phyloP scores from a whole-genome alignment of 2,888 invertebrate genomes.

The Cotesia congregata region DNA sequence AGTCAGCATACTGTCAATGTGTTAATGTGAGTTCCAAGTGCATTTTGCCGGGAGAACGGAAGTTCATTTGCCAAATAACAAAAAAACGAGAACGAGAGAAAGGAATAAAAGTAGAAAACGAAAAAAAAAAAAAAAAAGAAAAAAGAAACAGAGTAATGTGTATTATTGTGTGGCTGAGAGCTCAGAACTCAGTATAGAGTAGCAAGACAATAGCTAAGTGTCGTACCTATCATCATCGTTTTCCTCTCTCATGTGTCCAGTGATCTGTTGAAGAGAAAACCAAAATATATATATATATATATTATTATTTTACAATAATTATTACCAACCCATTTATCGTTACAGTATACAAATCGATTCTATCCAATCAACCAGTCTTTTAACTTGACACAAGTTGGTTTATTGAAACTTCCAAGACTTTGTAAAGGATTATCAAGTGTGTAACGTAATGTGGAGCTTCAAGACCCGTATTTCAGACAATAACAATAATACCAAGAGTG shows the following conservation, averaged over 20 bases:
- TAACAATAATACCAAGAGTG: background rate
- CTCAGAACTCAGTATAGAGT: background rate
- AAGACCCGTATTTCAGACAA: background rate
- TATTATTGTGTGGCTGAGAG: background rate
- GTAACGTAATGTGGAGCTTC: background rate
- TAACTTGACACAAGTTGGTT: background rate
- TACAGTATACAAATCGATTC: background rate
- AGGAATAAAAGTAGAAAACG: background rate
- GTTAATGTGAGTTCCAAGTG: conserved; percentile 30
- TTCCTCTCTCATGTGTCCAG: background rate
- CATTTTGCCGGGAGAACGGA: conserved; percentile 23
- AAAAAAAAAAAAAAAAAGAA: background rate
- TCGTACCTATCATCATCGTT: background rate
- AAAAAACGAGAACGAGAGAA: conserved; percentile 1
- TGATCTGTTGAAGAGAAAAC: background rate
- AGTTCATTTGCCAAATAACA: conserved; percentile 26
- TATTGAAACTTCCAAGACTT: background rate
- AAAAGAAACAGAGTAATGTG: background rate
- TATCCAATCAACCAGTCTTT: background rate
- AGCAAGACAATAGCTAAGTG: background rate
- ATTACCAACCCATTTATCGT: background rate
- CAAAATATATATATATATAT: background rate
- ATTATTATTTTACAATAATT: background rate
- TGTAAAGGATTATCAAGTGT: background rate
- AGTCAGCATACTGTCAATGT: background rate